These are phyloP conservation scores for Nebria ingens DNA, from an alignment of 1,140 invertebrate species.

Conservation along the genomic window DNA sequence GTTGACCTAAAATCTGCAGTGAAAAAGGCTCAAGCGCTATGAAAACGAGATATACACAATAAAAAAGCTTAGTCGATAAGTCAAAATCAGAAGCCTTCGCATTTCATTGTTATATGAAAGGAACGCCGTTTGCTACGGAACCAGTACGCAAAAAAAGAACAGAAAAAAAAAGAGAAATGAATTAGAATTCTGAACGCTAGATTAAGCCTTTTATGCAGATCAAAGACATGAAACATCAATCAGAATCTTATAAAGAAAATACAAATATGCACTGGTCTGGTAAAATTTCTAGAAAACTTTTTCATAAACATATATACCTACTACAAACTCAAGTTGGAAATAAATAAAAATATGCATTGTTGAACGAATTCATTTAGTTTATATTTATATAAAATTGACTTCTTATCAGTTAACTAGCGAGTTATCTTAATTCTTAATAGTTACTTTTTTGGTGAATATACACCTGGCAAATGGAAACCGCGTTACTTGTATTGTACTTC, in stretches of 20 bases:
- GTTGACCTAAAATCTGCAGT: too few species aligned
- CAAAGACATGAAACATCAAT: conserved; percentile 7
- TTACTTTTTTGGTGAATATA: too few species aligned
- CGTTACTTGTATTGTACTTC: too few species aligned
- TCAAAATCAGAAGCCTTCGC: not conserved
- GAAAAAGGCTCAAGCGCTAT: too few species aligned
- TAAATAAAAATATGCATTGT: too few species aligned
- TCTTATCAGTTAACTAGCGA: not conserved
- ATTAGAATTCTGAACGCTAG: conserved; percentile 3
- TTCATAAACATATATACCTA: not conserved
- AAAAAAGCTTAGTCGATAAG: not conserved
- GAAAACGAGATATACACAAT: too few species aligned
- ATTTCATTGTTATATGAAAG: conserved; percentile 5
- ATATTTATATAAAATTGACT: not conserved
- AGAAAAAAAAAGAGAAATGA: too few species aligned
- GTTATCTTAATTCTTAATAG: too few species aligned
- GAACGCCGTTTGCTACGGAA: not conserved
- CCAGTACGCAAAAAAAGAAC: too few species aligned
- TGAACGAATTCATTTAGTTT: not conserved
- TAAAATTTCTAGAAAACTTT: not conserved
- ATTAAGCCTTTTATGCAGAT: conserved; percentile 8
- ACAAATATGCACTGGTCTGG: conserved; percentile 2
- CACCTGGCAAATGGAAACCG: too few species aligned
- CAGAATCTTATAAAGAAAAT: conserved; percentile 3
- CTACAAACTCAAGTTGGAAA: not conserved